Conservation (phyloP, 2,797 vertebrate genomes). For the Odontamblyopus rebecca region DNA sequence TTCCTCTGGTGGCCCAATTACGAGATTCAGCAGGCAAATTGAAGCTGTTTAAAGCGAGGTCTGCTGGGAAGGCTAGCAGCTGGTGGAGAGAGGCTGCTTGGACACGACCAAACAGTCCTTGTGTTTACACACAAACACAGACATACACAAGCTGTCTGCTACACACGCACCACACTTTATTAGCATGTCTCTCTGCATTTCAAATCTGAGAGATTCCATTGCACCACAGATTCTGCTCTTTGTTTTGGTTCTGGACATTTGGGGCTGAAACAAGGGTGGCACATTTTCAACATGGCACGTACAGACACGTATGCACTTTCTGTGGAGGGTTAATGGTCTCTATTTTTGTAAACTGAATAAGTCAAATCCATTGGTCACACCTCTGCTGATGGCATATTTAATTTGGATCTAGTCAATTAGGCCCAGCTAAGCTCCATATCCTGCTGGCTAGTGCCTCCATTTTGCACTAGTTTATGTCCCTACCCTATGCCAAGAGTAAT, state of each 20-base stretch:
- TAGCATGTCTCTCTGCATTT: constrained; percentile 53
- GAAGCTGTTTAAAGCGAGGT: constrained; percentile 83
- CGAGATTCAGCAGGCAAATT: constrained; percentile 82
- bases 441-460: constrained; percentile 97
- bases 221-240: constrained; percentile 32
- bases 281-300: constrained; percentile 43
- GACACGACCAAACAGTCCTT: constrained; percentile 68
- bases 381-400: constrained; percentile 99
- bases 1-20: constrained; percentile 86
- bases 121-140: constrained; percentile 72
- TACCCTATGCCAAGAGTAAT: constrained; percentile 96
- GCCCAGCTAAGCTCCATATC: constrained; percentile 95
- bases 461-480: constrained; percentile 92
- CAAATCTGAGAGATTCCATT: constrained; percentile 45
- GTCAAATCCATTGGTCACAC: constrained; percentile 99
- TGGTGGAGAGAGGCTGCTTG: constrained; percentile 76
- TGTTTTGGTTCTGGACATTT: constrained; percentile 50
- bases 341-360: constrained; percentile 99
- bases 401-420: constrained; percentile 99
- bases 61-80: constrained; percentile 82
- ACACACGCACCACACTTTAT: constrained; percentile 34
- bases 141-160: constrained; percentile 42
- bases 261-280: constrained; percentile 46
- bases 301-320: constrained; percentile 71
- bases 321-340: constrained; percentile 97